Conservation (phyloP, 2,888 invertebrate species). For the Thecophora atra region DNA sequence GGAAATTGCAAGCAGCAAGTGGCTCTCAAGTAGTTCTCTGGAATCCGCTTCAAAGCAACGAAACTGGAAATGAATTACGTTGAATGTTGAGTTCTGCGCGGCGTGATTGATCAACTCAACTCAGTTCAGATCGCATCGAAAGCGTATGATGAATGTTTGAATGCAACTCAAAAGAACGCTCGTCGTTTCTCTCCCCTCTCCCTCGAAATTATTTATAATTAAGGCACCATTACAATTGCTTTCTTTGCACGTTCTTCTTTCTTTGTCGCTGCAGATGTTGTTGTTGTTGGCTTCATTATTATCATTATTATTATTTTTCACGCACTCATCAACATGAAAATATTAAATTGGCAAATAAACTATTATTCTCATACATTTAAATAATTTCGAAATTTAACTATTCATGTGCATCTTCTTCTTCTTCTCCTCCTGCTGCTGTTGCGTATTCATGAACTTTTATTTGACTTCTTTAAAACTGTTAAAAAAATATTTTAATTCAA, state of each 20-base stretch:
- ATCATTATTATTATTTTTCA: no score
- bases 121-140: constrained; percentile 9
- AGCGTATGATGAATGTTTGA: constrained; percentile 9
- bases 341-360: constrained; percentile 7
- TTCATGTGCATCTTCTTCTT: neutral
- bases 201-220: constrained; percentile 62
- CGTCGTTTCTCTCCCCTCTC: constrained; percentile 34
- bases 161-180: constrained; percentile 18
- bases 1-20: no score
- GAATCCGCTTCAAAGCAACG: no score
- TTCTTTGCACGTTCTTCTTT: constrained; percentile 65
- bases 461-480: no score
- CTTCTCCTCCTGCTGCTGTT: no score
- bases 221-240: constrained; percentile 67
- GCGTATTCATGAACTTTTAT: no score
- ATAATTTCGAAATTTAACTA: constrained; percentile 25
- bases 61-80: no score
- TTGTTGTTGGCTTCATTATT: constrained; percentile 48
- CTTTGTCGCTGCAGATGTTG: constrained; percentile 38
- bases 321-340: constrained; percentile 31
- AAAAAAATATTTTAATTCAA: no score
- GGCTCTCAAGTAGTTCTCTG: no score
- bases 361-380: neutral
- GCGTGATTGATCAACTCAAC: no score
- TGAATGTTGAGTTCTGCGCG: neutral